A percentile compares a stretch with the other conserved stretches of the same genome.
Evolutionary conservation across 1,140 invertebrate genomes (phyloP).

Genomic region (Proctacanthus coquilletti): DNA sequence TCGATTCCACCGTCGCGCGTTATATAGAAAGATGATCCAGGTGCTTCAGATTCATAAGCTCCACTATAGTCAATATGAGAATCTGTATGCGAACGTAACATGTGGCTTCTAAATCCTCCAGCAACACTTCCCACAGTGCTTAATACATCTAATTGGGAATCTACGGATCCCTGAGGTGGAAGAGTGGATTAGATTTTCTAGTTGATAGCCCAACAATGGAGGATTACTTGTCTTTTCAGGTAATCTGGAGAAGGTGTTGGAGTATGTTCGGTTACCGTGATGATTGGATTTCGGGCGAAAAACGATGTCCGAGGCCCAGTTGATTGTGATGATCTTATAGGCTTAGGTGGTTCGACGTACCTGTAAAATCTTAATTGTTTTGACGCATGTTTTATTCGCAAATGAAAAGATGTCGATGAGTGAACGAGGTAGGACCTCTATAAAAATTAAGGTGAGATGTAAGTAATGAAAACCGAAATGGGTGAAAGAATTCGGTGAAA

Average conservation of each 20-base stretch:
- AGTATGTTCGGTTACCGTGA: slow-evolving; percentile 90
- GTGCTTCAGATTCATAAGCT: slow-evolving; percentile 66
- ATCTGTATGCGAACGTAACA: slow-evolving; percentile 82
- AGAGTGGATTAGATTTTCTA: neutral
- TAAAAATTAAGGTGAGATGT: neutral
- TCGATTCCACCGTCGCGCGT: slow-evolving; percentile 90
- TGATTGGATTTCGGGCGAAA: slow-evolving; percentile 69
- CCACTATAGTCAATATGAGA: slow-evolving; percentile 80
- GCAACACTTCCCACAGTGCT: slow-evolving; percentile 36
- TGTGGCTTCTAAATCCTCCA: slow-evolving; percentile 20
- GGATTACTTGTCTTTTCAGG: slow-evolving; percentile 57
- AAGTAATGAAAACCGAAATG: slow-evolving; percentile 1
- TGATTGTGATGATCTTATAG: slow-evolving; percentile 17
- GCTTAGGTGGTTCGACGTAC: slow-evolving; percentile 26
- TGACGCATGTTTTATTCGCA: neutral
- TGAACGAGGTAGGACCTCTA: no score
- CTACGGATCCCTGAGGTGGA: slow-evolving; percentile 49
- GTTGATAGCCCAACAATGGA: no score
- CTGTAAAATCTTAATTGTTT: slow-evolving; percentile 26
- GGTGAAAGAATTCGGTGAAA: slow-evolving; percentile 3
- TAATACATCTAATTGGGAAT: slow-evolving; percentile 60
- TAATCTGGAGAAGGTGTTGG: slow-evolving; percentile 75
- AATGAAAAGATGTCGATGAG: slow-evolving; percentile 14
- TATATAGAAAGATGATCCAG: slow-evolving; percentile 83
- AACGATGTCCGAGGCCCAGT: slow-evolving; percentile 24